Percentiles rank a stretch among this genome's conserved stretches.
These are phyloP conservation scores for Noctilio leporinus DNA, from an alignment of 2,113 vertebrate species.

Conservation along the genomic window DNA sequence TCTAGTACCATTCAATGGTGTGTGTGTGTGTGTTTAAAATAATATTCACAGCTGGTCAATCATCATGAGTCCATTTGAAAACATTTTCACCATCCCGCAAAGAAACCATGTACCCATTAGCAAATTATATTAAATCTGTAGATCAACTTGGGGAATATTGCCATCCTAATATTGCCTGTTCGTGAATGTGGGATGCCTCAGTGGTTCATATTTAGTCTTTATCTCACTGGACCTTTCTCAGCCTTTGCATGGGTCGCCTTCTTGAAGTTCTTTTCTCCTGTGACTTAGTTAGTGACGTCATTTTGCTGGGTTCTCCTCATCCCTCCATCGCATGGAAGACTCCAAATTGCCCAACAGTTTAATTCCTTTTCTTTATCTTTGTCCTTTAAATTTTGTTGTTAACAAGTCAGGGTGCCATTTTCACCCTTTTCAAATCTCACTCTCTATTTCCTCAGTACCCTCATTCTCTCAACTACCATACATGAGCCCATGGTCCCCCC, in stretches of 20 bases:
- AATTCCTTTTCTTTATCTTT: neutral
- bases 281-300: neutral
- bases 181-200: neutral
- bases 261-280: neutral
- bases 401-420: neutral
- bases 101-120: neutral
- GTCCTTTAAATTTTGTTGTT: neutral
- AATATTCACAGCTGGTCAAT: no score
- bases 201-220: neutral
- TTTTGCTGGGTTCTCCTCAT: neutral
- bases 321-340: neutral
- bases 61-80: neutral
- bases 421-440: neutral
- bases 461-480: neutral
- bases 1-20: neutral
- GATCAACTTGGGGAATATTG: neutral
- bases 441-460: neutral
- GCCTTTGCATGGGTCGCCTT: neutral
- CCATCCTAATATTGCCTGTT: neutral
- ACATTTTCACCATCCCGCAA: neutral
- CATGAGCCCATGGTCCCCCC: neutral
- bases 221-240: neutral
- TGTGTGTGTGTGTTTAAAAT: neutral
- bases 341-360: neutral
- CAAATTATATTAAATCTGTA: neutral